phyloP scores from a whole-genome alignment of 2,888 invertebrate species.

The Steinernema hermaphroditum region DNA sequence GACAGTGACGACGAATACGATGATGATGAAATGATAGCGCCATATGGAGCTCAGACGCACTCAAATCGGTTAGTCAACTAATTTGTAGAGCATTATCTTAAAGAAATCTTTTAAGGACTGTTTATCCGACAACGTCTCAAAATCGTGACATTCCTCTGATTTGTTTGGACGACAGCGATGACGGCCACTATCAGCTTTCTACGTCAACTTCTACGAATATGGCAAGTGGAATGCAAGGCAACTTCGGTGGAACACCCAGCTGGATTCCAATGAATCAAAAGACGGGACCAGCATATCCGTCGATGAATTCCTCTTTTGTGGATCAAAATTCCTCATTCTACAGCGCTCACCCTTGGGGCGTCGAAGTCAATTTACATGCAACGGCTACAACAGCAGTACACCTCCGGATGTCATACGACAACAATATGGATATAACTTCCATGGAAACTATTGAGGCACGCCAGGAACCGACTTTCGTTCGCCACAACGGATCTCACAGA shows the following conservation, averaged over 20 bases:
- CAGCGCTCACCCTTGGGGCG: neutral
- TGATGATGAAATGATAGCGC: neutral
- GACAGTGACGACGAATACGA: conserved; percentile 25
- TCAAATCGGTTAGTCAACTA: neutral
- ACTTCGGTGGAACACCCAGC: neutral
- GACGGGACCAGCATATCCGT: neutral
- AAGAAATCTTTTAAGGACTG: neutral
- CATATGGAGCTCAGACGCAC: neutral
- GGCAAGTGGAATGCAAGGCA: no score
- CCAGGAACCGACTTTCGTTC: neutral
- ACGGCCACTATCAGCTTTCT: neutral
- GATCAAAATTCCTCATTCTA: neutral
- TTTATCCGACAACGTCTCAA: neutral
- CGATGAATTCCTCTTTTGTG: neutral
- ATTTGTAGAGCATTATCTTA: no score
- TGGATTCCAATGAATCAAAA: neutral
- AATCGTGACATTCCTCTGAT: neutral
- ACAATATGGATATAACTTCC: neutral
- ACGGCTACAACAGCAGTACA: neutral
- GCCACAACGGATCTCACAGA: neutral
- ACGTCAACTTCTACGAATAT: neutral
- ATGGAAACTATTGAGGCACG: neutral
- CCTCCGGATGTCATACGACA: neutral
- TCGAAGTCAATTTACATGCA: neutral
- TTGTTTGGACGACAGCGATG: conserved; percentile 6